phyloP scores from a whole-genome alignment of 2,888 invertebrate species.

The Pseudanteris insignis region DNA sequence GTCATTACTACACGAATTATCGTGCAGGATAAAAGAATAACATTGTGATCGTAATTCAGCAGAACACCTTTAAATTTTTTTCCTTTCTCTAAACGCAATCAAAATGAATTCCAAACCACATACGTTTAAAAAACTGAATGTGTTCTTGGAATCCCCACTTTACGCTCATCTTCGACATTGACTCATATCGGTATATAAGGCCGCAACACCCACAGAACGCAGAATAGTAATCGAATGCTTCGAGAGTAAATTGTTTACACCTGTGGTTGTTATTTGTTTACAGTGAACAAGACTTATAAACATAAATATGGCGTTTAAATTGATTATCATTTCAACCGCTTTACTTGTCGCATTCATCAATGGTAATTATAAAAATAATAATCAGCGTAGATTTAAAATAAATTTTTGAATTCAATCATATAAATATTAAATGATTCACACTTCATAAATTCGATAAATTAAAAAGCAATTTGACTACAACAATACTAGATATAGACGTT shows the following conservation, averaged over 20 bases:
- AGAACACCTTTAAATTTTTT: slow-evolving; percentile 17
- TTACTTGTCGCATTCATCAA: slow-evolving; percentile 4
- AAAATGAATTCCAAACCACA: slow-evolving; percentile 31
- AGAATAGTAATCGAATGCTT: slow-evolving; percentile 33
- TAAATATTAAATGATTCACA: too few relatives aligned
- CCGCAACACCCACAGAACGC: slow-evolving; percentile 31
- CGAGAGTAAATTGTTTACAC: slow-evolving; percentile 5
- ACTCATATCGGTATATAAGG: slow-evolving; percentile 36
- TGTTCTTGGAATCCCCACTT: slow-evolving; percentile 42
- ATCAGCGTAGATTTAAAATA: too few relatives aligned
- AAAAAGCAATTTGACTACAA: too few relatives aligned
- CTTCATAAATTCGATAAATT: too few relatives aligned
- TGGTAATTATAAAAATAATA: slow-evolving; percentile 11
- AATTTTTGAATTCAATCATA: too few relatives aligned
- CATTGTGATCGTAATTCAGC: slow-evolving; percentile 5
- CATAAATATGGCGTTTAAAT: slow-evolving; percentile 18
- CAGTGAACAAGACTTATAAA: neutral
- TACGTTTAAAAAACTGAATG: slow-evolving; percentile 38
- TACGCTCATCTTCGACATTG: slow-evolving; percentile 32
- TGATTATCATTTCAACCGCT: slow-evolving; percentile 2
- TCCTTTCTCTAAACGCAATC: slow-evolving; percentile 28
- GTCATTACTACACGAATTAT: too few relatives aligned
- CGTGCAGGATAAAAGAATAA: slow-evolving; percentile 18
- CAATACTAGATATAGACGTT: too few relatives aligned
- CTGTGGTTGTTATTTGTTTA: slow-evolving; percentile 19